Conservation (phyloP, 1,140 invertebrate genomes). For the Cepaea nemoralis region DNA sequence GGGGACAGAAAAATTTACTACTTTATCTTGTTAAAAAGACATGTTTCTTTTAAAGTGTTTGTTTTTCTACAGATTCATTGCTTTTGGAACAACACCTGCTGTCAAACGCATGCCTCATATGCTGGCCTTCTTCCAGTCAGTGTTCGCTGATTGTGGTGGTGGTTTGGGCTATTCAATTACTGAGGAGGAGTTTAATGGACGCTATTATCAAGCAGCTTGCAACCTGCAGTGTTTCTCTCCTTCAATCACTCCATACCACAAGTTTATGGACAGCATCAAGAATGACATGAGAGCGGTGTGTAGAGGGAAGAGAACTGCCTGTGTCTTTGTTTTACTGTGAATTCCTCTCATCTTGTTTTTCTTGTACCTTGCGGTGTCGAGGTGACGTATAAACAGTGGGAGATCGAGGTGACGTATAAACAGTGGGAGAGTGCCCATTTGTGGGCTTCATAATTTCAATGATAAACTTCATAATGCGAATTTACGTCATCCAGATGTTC, state of each 20-base stretch:
- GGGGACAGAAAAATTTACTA: too few species aligned
- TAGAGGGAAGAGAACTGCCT: background rate
- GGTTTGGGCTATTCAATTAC: slow-evolving; percentile 58
- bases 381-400: too few species aligned
- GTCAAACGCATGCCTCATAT: slow-evolving; percentile 57
- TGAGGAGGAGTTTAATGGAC: slow-evolving; percentile 61
- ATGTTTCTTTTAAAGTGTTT: too few species aligned
- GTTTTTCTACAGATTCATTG: slow-evolving; percentile 60
- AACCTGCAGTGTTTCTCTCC: slow-evolving; percentile 65
- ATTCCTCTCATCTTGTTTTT: too few species aligned
- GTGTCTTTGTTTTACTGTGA: background rate
- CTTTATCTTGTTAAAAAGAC: too few species aligned
- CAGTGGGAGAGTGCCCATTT: too few species aligned
- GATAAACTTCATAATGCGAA: too few species aligned
- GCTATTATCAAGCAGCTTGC: slow-evolving; percentile 66
- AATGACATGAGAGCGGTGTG: slow-evolving; percentile 45
- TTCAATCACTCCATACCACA: slow-evolving; percentile 57
- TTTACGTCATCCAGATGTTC: too few species aligned
- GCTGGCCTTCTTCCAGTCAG: slow-evolving; percentile 52
- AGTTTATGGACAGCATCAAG: slow-evolving; percentile 59
- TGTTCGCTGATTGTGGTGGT: slow-evolving; percentile 57
- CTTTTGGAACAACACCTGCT: slow-evolving; percentile 55
- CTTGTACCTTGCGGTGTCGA: too few species aligned
- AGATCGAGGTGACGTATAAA: too few species aligned
- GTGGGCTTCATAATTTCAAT: too few species aligned